phyloP scores from a whole-genome alignment of 2,113 vertebrate genomes.

The Paracanthobrama guichenoti region DNA sequence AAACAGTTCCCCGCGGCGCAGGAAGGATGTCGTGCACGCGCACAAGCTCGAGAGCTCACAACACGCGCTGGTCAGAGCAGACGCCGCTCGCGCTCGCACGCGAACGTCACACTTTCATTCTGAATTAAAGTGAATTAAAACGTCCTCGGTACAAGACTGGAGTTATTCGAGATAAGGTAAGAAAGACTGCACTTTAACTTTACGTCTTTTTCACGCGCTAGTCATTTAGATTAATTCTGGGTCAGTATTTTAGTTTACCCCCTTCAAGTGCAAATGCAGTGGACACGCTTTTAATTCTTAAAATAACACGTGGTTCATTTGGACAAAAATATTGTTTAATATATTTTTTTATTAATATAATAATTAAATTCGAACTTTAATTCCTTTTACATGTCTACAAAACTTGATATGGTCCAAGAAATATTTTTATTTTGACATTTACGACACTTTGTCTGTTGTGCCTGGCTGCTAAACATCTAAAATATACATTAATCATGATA shows the following conservation, averaged over 20 bases:
- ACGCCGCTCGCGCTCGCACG: background rate
- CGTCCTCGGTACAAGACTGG: conserved; percentile 57
- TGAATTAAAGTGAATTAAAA: conserved; percentile 10
- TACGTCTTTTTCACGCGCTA: background rate
- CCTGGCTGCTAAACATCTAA: background rate
- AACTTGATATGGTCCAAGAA: background rate
- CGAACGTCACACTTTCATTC: background rate
- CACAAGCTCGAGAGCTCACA: background rate
- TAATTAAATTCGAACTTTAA: background rate
- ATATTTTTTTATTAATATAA: no score
- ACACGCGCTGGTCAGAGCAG: background rate
- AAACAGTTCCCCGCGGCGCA: background rate
- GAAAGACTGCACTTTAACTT: background rate
- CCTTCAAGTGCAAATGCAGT: background rate
- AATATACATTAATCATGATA: background rate
- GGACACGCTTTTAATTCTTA: background rate
- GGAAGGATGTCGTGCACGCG: conserved; percentile 32
- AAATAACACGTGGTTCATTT: background rate
- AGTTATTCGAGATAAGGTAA: conserved; percentile 53
- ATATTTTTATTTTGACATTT: background rate
- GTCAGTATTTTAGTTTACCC: no score
- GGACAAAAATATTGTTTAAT: background rate
- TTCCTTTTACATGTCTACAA: background rate
- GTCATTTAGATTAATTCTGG: background rate
- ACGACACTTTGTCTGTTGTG: background rate